phyloP scores from a whole-genome alignment of 2,888 invertebrate species.

The Acanthosepion lycidas region DNA sequence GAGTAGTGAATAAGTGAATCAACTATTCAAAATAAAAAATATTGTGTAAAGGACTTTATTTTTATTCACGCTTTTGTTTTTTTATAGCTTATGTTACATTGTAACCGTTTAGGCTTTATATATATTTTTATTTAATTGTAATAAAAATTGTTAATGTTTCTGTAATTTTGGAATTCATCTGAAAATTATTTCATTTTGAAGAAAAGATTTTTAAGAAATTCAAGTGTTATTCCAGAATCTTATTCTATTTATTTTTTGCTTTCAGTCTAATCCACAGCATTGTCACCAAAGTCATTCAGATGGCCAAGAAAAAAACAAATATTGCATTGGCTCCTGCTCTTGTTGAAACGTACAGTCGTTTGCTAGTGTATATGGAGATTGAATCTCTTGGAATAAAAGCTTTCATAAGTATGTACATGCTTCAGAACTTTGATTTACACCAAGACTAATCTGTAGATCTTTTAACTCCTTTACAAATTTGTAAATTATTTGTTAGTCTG shows the following conservation, averaged over 20 bases:
- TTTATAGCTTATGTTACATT: too few relatives aligned
- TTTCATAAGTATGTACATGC: slow-evolving; percentile 84
- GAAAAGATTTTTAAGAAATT: background rate
- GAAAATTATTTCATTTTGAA: background rate
- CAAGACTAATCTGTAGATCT: too few relatives aligned
- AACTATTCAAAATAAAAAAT: too few relatives aligned
- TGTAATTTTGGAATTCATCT: background rate
- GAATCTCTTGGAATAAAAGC: slow-evolving; percentile 97
- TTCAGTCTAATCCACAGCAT: slow-evolving; percentile 81
- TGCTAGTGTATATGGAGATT: slow-evolving; percentile 95
- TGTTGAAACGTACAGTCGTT: slow-evolving; percentile 93
- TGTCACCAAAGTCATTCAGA: slow-evolving; percentile 89
- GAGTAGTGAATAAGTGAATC: too few relatives aligned
- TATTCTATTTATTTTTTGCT: slow-evolving; percentile 4
- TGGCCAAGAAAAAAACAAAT: slow-evolving; percentile 88
- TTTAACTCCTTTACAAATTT: too few relatives aligned
- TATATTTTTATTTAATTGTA: too few relatives aligned
- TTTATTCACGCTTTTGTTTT: too few relatives aligned
- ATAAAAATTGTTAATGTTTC: background rate
- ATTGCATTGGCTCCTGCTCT: slow-evolving; percentile 91
- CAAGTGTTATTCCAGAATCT: background rate
- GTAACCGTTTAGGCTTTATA: too few relatives aligned
- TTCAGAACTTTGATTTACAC: too few relatives aligned
- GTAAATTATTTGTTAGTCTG: too few relatives aligned
- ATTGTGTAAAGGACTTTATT: too few relatives aligned